Percentiles rank a stretch among this genome's conserved stretches.
These are phyloP conservation scores for Manduca sexta DNA, from an alignment of 1,140 invertebrate genomes.

Conservation along the genomic window DNA sequence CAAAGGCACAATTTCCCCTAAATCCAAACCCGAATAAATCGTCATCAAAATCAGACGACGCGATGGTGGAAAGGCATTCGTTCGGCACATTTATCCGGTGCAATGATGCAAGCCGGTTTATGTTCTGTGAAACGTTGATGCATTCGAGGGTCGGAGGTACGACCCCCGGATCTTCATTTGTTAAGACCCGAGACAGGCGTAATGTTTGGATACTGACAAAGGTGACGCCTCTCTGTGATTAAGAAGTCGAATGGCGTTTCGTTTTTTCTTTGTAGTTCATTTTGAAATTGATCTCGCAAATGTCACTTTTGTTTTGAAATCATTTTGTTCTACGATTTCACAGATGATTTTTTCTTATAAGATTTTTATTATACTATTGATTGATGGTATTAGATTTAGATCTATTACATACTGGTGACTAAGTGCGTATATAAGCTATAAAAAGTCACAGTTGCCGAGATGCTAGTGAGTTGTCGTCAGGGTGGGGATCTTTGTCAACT, in stretches of 20 bases:
- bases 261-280: not conserved
- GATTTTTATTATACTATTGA: too few species aligned
- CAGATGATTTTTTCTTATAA: too few species aligned
- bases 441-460: too few species aligned
- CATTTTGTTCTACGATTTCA: too few species aligned
- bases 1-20: too few species aligned
- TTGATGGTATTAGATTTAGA: too few species aligned
- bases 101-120: conserved; percentile 57
- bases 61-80: conserved; percentile 32
- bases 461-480: too few species aligned
- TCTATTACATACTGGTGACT: too few species aligned
- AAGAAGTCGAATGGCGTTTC: not conserved
- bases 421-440: too few species aligned
- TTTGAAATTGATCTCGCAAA: not conserved
- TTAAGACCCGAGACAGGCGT: not conserved
- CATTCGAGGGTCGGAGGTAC: conserved; percentile 14
- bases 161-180: conserved; percentile 10
- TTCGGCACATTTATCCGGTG: conserved; percentile 45
- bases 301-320: too few species aligned
- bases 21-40: not conserved
- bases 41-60: conserved; percentile 28
- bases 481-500: too few species aligned
- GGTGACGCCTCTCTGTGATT: not conserved
- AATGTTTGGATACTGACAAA: not conserved
- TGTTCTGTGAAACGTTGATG: conserved; percentile 58